Percentiles rank a stretch among this genome's conserved stretches.
Conservation (phyloP, 1,140 invertebrate species). For the Maconellicoccus hirsutus region DNA sequence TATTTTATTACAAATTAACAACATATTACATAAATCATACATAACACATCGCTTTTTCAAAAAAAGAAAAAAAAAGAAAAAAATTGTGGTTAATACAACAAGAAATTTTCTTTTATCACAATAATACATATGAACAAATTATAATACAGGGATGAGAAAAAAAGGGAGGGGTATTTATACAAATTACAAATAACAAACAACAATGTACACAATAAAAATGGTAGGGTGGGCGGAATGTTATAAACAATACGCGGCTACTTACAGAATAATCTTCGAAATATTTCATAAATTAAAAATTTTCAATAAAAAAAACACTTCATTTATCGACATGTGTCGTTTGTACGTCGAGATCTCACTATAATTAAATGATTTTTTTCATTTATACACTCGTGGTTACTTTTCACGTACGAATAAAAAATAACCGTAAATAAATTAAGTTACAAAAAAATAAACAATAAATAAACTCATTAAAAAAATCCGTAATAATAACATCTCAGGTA, state of each 20-base stretch:
- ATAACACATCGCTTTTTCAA: constrained; percentile 1
- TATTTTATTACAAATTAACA: constrained; percentile 18
- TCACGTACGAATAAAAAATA: too few relatives aligned
- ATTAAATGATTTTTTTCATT: not conserved
- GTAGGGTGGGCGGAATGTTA: constrained; percentile 19
- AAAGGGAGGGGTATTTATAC: not conserved
- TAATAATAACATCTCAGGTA: not conserved
- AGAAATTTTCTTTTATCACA: constrained; percentile 14
- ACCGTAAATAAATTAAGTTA: not conserved
- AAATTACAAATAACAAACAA: constrained; percentile 14
- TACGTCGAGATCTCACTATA: constrained; percentile 7
- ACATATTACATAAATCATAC: not conserved
- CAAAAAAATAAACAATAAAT: not conserved
- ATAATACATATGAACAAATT: constrained; percentile 6
- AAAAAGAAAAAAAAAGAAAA: not conserved
- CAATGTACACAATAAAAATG: constrained; percentile 13
- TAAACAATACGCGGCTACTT: constrained; percentile 2
- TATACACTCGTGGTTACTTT: not conserved
- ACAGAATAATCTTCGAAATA: not conserved
- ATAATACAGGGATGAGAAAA: constrained; percentile 2
- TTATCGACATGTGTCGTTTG: not conserved
- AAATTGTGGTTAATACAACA: constrained; percentile 17
- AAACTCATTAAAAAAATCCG: not conserved
- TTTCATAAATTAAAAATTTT: constrained; percentile 3
- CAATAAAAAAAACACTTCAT: not conserved